Percentiles rank a stretch among this genome's conserved stretches.
These are phyloP conservation scores for Julus scandinavius DNA, from an alignment of 2,888 invertebrate genomes.

Conservation along the genomic window DNA sequence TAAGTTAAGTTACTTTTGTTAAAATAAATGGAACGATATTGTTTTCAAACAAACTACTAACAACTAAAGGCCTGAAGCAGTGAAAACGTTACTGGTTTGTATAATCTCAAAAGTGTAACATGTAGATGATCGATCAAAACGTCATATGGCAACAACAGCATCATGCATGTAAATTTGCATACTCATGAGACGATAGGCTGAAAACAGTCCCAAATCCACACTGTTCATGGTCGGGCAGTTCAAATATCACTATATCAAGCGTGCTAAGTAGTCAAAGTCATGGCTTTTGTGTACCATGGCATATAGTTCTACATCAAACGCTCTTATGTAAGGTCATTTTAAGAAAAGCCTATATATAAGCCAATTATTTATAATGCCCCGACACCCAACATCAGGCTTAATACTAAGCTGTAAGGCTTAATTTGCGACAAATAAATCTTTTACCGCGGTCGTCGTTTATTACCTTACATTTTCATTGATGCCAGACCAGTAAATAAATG, in stretches of 20 bases:
- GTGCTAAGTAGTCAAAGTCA: not conserved
- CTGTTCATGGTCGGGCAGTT: not conserved
- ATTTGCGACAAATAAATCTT: constrained; percentile 23
- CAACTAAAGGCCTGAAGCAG: too few species aligned
- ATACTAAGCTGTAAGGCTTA: constrained; percentile 10
- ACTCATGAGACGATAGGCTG: too few species aligned
- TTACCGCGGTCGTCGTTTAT: not conserved
- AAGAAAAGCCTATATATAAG: not conserved
- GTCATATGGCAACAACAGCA: too few species aligned
- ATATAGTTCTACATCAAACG: not conserved
- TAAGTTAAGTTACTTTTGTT: not conserved
- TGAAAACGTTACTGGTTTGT: too few species aligned
- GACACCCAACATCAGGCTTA: not conserved
- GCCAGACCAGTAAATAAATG: not conserved
- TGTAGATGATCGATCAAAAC: too few species aligned
- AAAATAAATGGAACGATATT: not conserved
- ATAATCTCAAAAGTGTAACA: too few species aligned
- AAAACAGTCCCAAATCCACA: too few species aligned
- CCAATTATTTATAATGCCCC: constrained; percentile 13
- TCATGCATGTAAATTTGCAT: too few species aligned
- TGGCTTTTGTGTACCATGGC: not conserved
- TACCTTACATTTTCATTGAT: not conserved
- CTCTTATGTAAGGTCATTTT: not conserved
- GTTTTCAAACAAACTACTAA: too few species aligned
- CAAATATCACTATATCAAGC: not conserved